Evolutionary conservation across 2,888 invertebrate species (phyloP).

Genomic region (Eledone cirrhosa): DNA sequence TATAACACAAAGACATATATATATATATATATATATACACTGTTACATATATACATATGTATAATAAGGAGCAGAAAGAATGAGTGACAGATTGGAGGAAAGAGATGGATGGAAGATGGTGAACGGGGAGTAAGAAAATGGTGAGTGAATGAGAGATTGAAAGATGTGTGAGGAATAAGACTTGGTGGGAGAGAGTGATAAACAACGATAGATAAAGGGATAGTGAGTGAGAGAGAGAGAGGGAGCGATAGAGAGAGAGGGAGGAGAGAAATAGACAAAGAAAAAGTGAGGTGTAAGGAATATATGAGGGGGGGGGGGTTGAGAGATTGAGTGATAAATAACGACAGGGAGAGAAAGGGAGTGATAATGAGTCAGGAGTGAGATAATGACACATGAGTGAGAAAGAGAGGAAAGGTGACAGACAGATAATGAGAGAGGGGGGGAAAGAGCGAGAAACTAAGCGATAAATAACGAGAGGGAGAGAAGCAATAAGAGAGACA

Average conservation of each 20-base stretch:
- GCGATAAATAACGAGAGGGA: no score
- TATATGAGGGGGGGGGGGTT: neutral
- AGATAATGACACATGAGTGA: neutral
- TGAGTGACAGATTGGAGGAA: neutral
- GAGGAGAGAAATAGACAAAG: no score
- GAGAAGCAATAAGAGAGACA: no score
- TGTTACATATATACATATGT: neutral
- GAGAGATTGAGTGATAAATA: neutral
- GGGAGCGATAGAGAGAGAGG: no score
- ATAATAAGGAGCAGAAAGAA: neutral
- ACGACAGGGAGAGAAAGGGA: neutral
- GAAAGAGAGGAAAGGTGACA: neutral
- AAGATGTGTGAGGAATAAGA: neutral
- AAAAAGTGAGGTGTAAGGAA: no score
- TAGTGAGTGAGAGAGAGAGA: no score
- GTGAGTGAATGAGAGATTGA: neutral
- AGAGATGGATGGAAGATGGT: neutral
- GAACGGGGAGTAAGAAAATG: neutral
- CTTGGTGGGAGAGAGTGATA: no score
- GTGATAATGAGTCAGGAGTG: neutral
- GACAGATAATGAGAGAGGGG: neutral
- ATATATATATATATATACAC: neutral
- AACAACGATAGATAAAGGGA: no score
- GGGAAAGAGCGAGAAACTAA: no score
- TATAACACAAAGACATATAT: neutral